Conservation (phyloP, 1,140 invertebrate species). For the Cotesia typhae region DNA sequence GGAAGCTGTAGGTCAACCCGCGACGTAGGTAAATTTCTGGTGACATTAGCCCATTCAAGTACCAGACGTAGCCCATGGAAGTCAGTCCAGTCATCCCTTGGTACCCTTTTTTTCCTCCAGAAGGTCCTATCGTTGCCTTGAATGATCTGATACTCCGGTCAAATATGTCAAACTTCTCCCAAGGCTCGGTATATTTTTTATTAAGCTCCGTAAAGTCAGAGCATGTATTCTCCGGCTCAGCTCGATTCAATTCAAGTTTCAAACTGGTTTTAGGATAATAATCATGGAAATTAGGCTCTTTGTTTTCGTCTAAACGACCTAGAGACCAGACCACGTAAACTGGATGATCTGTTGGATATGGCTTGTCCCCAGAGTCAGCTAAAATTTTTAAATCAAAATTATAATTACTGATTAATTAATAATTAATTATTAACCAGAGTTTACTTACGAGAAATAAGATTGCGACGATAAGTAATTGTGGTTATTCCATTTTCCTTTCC, state of each 20-base stretch:
- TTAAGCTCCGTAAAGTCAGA: constrained; percentile 72
- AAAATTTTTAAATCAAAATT: constrained; percentile 38
- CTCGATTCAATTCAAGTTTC: constrained; percentile 73
- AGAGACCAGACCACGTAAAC: constrained; percentile 86
- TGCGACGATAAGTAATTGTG: constrained; percentile 80
- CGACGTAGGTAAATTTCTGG: constrained; percentile 89
- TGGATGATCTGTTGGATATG: constrained; percentile 72
- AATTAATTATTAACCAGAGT: constrained; percentile 9
- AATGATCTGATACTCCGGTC: constrained; percentile 82
- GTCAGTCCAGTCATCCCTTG: constrained; percentile 73
- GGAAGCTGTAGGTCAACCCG: constrained; percentile 85
- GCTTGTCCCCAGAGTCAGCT: constrained; percentile 83
- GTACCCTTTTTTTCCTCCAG: constrained; percentile 80
- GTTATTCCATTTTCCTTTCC: constrained; percentile 78
- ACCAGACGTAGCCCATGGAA: constrained; percentile 75
- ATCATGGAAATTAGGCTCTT: constrained; percentile 86
- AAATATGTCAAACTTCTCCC: constrained; percentile 81
- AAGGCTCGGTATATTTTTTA: constrained; percentile 51
- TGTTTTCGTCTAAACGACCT: constrained; percentile 79
- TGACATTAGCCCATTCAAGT: constrained; percentile 86
- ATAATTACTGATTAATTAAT: neutral
- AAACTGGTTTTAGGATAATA: constrained; percentile 78
- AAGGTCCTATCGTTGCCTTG: constrained; percentile 80
- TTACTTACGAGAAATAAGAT: constrained; percentile 75
- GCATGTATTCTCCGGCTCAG: constrained; percentile 74